Conservation (phyloP, 2,888 invertebrate genomes). For the Stictocephala bisonia region DNA sequence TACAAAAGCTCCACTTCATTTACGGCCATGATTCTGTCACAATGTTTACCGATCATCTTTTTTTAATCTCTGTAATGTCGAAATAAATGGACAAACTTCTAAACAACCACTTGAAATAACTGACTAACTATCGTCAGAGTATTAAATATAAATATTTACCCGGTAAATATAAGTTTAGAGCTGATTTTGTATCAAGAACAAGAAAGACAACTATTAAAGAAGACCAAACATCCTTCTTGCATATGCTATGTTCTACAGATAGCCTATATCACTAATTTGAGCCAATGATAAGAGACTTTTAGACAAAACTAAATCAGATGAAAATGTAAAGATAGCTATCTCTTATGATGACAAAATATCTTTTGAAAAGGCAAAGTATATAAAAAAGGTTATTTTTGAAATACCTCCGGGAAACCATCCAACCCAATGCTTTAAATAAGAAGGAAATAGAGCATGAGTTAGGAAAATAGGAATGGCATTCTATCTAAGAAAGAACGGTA, state of each 20-base stretch:
- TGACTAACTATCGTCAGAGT: constrained; percentile 26
- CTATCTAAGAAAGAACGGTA: too few relatives aligned
- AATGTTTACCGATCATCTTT: constrained; percentile 41
- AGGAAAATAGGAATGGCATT: too few relatives aligned
- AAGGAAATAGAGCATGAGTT: too few relatives aligned
- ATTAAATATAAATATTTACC: constrained; percentile 56
- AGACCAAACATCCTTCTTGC: too few relatives aligned
- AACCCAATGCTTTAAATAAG: too few relatives aligned
- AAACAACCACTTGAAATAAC: constrained; percentile 33
- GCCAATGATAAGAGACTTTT: constrained; percentile 52
- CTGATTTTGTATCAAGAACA: constrained; percentile 53
- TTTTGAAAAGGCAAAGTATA: too few relatives aligned
- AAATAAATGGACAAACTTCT: constrained; percentile 40
- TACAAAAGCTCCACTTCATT: constrained; percentile 61
- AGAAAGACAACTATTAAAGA: constrained; percentile 46
- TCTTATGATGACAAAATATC: too few relatives aligned
- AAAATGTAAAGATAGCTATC: constrained; percentile 42
- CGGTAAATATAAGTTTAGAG: constrained; percentile 57
- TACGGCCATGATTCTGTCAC: constrained; percentile 37
- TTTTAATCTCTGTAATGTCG: constrained; percentile 39
- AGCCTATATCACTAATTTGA: too few relatives aligned
- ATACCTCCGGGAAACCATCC: too few relatives aligned
- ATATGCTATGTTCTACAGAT: constrained; percentile 50
- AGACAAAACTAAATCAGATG: constrained; percentile 51
- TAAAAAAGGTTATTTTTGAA: too few relatives aligned